phyloP scores from a whole-genome alignment of 2,113 vertebrate species.

The Proteles cristata region DNA sequence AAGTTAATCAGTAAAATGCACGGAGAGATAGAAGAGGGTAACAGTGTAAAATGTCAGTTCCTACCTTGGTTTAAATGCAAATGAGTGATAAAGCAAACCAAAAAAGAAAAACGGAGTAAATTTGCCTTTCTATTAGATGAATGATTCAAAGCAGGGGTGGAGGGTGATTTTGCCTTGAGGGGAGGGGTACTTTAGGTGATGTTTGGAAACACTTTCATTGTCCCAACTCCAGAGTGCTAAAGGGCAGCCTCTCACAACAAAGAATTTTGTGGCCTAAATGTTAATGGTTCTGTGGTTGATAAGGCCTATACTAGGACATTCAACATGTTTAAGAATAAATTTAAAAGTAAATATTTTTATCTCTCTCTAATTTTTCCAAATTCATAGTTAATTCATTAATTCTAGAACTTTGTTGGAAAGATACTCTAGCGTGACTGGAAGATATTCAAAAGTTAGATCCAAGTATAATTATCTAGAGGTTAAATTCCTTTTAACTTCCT shows the following conservation, averaged over 20 bases:
- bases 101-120: not conserved
- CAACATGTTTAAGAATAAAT: not conserved
- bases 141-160: not conserved
- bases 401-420: not conserved
- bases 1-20: not conserved
- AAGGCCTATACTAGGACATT: not conserved
- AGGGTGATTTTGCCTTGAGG: not conserved
- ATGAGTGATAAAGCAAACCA: not conserved
- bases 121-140: not conserved
- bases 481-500: constrained; percentile 62
- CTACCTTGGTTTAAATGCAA: not conserved
- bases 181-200: not conserved
- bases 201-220: not conserved
- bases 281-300: not conserved
- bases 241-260: not conserved
- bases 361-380: not conserved
- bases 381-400: not conserved
- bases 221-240: not conserved
- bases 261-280: not conserved
- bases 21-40: not conserved
- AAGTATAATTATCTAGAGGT: constrained; percentile 62
- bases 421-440: constrained; percentile 11
- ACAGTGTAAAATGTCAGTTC: not conserved
- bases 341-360: not conserved
- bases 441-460: constrained; percentile 52